Evolutionary conservation across 2,113 vertebrate genomes (phyloP), one percentile per base, ranked within the genome.

Genomic region (Hydropotes inermis): DNA sequence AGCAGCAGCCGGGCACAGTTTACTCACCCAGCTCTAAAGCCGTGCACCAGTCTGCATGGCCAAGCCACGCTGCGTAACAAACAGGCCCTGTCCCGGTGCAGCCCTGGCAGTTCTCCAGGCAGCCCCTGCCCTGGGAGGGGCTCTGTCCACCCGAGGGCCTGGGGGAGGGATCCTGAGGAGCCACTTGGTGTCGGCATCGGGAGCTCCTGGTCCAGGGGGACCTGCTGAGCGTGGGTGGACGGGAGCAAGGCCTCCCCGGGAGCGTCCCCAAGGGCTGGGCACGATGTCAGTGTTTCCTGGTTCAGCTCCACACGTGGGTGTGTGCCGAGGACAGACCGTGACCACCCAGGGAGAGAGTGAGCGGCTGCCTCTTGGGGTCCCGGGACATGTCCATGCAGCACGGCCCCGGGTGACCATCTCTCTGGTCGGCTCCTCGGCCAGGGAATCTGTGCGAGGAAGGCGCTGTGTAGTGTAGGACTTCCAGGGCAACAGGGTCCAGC

Each of bases 41-140:
- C 15, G 3, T 9, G 52, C 52, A 36, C n/a, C 81, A 6, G 52
- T 21, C 50, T 3, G 16, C 50, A 28, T 0, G 6, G 50, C 50
- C 16, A 6, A 39, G 28, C 36, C 3, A 0, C 2, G 27, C 67
- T 6, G 39, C 2, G 39, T 7, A 14, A 23, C 50, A 8, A 2
- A 28, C 12, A 9, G 36, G 7, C 17, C 16, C 36, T 0, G 0
- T 11, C 36, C 7, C 3, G 0, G 36, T 0, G 2, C 6, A 27
- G n/a, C n/a, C 6, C n/a, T 2, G 36, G 36, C 4, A 13, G 11
- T 52, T 23, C 11, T 76, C 64, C 17, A 12, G 79, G 79, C 79
- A 23, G 30, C 33, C 33, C 79, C 33, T 33, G 30, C 21, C 50
- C 33, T 8, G 19, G 79, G 50, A 52, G 47, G 79, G 79, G 79